phyloP scores from a whole-genome alignment of 2,113 vertebrate species.

The Pachyramphus minor region DNA sequence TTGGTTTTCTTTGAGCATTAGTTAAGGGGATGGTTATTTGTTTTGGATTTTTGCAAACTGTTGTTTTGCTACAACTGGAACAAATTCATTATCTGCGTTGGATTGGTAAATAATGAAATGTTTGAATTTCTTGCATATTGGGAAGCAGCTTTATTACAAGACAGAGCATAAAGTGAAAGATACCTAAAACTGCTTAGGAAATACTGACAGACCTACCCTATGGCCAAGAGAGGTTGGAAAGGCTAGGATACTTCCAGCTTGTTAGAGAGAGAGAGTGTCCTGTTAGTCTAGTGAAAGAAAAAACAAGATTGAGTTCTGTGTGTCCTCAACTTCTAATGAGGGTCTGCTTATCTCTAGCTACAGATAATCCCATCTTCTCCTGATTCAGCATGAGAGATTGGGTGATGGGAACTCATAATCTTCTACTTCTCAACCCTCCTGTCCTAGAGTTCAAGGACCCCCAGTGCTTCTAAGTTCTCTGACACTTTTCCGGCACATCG shows the following conservation, averaged over 20 bases:
- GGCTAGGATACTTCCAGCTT: not conserved
- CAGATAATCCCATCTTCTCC: conserved; percentile 8
- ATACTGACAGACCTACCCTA: not conserved
- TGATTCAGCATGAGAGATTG: not conserved
- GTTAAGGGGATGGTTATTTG: not conserved
- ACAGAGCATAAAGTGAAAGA: not conserved
- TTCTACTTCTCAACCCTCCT: not conserved
- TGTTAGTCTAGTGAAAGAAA: not conserved
- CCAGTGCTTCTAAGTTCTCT: not conserved
- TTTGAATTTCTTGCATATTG: not conserved
- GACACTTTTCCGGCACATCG: not conserved
- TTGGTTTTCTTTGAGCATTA: not conserved
- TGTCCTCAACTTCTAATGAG: conserved; percentile 6
- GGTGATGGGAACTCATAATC: conserved; percentile 6
- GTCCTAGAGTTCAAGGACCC: conserved; percentile 41
- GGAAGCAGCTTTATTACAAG: not conserved
- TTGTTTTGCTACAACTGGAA: not conserved
- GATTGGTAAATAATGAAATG: not conserved
- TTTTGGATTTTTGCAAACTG: not conserved
- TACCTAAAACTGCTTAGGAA: not conserved
- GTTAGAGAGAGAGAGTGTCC: not conserved
- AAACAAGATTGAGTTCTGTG: not conserved
- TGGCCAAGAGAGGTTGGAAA: not conserved
- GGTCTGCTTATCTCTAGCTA: not conserved
- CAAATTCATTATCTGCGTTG: not conserved